Conservation (phyloP, 2,113 vertebrate species). For the Fulmarus glacialis region DNA sequence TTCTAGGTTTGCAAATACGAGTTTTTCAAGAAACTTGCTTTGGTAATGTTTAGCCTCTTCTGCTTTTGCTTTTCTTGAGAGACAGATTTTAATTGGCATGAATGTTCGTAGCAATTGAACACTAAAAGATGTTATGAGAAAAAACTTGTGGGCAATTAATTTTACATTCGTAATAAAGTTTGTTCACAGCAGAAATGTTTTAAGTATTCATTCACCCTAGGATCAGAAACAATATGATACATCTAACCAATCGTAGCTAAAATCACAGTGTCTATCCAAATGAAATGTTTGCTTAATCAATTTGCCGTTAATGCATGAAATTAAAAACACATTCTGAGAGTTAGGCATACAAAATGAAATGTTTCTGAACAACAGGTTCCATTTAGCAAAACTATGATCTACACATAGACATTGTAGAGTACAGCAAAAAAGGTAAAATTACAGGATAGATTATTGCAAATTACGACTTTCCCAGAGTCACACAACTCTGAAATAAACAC, state of each 20-base stretch:
- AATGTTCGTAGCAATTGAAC: background rate
- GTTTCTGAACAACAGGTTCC: background rate
- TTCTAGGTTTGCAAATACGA: background rate
- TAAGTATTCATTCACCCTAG: background rate
- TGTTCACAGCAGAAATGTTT: background rate
- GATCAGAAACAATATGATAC: background rate
- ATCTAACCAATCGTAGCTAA: background rate
- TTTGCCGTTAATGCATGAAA: background rate
- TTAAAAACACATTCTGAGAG: background rate
- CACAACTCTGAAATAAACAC: background rate
- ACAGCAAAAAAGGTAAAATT: background rate
- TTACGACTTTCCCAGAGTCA: background rate
- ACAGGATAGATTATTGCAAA: background rate
- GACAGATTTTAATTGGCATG: background rate
- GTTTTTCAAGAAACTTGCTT: background rate
- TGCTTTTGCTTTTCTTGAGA: background rate
- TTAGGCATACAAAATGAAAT: background rate
- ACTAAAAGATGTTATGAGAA: background rate
- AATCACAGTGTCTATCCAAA: background rate
- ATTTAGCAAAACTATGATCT: background rate
- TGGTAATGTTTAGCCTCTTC: background rate
- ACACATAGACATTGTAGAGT: accelerated
- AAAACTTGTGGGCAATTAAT: background rate
- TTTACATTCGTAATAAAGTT: background rate
- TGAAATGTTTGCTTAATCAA: background rate